These are phyloP conservation scores for Mirounga angustirostris DNA, from an alignment of 2,113 vertebrate species.

Conservation along the genomic window DNA sequence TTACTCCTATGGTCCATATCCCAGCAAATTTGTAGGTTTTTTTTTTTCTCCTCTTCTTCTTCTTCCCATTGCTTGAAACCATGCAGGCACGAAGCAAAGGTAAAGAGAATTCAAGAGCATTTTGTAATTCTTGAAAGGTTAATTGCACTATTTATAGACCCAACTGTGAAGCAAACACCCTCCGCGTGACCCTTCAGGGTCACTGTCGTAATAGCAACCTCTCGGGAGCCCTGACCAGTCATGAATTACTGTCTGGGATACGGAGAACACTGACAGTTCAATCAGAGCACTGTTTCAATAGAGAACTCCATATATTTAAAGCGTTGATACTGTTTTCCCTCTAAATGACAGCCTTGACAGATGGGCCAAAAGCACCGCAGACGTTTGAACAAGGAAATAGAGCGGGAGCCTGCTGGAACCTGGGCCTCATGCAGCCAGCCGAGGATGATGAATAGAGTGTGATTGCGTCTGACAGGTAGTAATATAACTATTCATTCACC, in stretches of 20 bases:
- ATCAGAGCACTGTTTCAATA: constrained; percentile 92
- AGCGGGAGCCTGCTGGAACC: constrained; percentile 92
- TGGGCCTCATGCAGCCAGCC: constrained; percentile 90
- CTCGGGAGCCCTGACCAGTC: constrained; percentile 90
- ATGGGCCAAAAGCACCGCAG: constrained; percentile 91
- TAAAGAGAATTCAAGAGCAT: constrained; percentile 81
- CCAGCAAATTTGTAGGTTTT: constrained; percentile 35
- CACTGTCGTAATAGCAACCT: constrained; percentile 88
- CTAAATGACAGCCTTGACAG: constrained; percentile 93
- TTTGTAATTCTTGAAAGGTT: constrained; percentile 89
- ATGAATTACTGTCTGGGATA: constrained; percentile 92
- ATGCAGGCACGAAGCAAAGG: constrained; percentile 76
- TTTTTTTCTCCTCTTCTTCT: background rate
- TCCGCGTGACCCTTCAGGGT: constrained; percentile 87
- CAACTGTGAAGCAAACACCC: constrained; percentile 84
- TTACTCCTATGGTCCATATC: constrained; percentile 31
- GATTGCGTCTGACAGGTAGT: constrained; percentile 94
- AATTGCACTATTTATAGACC: constrained; percentile 91
- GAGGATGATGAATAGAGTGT: constrained; percentile 93
- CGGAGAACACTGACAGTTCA: constrained; percentile 90
- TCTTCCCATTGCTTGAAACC: constrained; percentile 76
- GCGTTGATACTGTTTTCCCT: constrained; percentile 93
- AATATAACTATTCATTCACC: constrained; percentile 94
- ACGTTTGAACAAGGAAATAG: constrained; percentile 92
- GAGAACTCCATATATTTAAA: constrained; percentile 93